A percentile compares a stretch with the other conserved stretches of the same genome.
These are phyloP conservation scores for Linnaemya tessellans DNA, from an alignment of 2,888 invertebrate species.

Conservation along the genomic window DNA sequence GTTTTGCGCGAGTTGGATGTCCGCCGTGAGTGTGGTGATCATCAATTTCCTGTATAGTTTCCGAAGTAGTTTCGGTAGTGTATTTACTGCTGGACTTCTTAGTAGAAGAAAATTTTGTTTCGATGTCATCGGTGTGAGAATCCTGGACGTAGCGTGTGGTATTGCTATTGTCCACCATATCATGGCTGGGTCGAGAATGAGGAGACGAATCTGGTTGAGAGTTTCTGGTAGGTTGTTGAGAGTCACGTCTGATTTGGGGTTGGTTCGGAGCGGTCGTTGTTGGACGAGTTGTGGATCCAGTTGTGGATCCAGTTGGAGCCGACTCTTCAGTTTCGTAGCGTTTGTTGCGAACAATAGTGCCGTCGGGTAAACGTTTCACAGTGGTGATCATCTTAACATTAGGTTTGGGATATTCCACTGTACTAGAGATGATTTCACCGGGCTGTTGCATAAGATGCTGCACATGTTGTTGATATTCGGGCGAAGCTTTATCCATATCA, in stretches of 20 bases:
- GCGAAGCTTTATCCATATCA: slow-evolving; percentile 82
- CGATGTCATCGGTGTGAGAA: slow-evolving; percentile 73
- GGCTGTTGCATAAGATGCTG: slow-evolving; percentile 80
- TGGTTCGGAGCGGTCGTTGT: slow-evolving; percentile 51
- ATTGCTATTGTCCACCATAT: slow-evolving; percentile 79
- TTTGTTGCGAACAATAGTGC: slow-evolving; percentile 88
- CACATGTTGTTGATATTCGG: slow-evolving; percentile 81
- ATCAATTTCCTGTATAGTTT: slow-evolving; percentile 78
- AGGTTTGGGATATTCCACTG: slow-evolving; percentile 87
- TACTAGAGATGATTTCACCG: slow-evolving; percentile 85
- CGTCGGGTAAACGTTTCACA: slow-evolving; percentile 87
- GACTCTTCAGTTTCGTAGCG: slow-evolving; percentile 85
- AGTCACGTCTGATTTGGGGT: slow-evolving; percentile 59
- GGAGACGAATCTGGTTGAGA: slow-evolving; percentile 62
- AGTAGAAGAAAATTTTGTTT: slow-evolving; percentile 78
- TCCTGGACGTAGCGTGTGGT: slow-evolving; percentile 75
- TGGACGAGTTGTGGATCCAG: slow-evolving; percentile 55
- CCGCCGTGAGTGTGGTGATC: slow-evolving; percentile 68
- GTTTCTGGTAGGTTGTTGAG: slow-evolving; percentile 58
- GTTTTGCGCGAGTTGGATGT: slow-evolving; percentile 38
- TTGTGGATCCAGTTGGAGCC: slow-evolving; percentile 67
- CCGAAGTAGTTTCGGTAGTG: slow-evolving; percentile 81
- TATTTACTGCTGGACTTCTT: slow-evolving; percentile 81
- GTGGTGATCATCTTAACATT: slow-evolving; percentile 88
- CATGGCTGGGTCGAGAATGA: slow-evolving; percentile 68